A percentile compares a stretch with the other conserved stretches of the same genome.
These are phyloP conservation scores for Erannis defoliaria DNA, from an alignment of 2,888 invertebrate species.

Conservation along the genomic window DNA sequence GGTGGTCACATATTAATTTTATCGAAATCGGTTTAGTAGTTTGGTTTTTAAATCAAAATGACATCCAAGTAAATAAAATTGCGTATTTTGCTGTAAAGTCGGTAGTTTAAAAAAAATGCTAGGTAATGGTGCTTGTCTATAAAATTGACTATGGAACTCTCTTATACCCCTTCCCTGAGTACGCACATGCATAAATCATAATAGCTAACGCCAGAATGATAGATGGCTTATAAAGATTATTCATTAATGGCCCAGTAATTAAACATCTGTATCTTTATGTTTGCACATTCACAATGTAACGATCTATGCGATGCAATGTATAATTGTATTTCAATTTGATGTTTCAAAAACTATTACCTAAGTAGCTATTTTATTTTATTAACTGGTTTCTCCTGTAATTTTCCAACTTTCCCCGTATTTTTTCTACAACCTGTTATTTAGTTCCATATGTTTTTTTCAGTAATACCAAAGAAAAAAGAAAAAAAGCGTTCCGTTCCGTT, in stretches of 20 bases:
- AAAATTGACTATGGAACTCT: neutral
- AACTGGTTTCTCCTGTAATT: neutral
- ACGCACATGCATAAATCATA: constrained; percentile 26
- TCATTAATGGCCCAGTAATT: constrained; percentile 36
- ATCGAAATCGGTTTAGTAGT: no score
- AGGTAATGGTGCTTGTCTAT: neutral
- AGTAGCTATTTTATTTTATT: no score
- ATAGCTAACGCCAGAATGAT: constrained; percentile 42
- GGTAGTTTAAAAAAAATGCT: no score
- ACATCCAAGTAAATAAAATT: no score
- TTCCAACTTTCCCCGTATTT: no score
- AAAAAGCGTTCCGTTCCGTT: no score
- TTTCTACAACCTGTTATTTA: no score
- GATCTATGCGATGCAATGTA: constrained; percentile 23
- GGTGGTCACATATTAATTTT: no score
- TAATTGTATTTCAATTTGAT: constrained; percentile 25
- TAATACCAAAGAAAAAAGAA: no score
- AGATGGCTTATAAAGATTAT: constrained; percentile 65
- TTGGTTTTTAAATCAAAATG: no score
- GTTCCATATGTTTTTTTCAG: no score
- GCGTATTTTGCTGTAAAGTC: no score
- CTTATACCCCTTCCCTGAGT: constrained; percentile 8
- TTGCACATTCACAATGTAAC: constrained; percentile 37
- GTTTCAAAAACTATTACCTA: neutral
- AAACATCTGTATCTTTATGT: constrained; percentile 35